Evolutionary conservation across 1,140 invertebrate species (phyloP).

Genomic region (Musca domestica): DNA sequence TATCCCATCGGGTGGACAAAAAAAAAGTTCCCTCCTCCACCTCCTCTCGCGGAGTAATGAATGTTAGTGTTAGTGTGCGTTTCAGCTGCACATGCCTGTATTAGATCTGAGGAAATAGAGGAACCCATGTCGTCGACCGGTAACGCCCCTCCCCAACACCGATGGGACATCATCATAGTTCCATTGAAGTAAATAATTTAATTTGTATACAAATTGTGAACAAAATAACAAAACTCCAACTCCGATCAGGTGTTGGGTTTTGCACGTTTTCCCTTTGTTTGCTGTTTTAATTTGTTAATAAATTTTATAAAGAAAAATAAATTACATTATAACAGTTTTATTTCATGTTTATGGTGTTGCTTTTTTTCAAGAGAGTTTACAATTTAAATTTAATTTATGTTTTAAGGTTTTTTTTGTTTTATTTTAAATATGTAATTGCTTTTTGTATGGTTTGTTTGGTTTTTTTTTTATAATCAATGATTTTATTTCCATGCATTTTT

Average conservation of each 20-base stretch:
- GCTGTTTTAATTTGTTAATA: neutral
- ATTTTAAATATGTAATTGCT: neutral
- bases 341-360: constrained; percentile 51
- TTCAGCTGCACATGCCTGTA: too few relatives aligned
- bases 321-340: constrained; percentile 8
- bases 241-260: neutral
- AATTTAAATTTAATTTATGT: constrained; percentile 3
- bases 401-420: neutral
- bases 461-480: neutral
- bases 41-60: too few relatives aligned
- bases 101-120: too few relatives aligned
- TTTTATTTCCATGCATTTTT: constrained; percentile 4
- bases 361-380: neutral
- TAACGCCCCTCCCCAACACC: too few relatives aligned
- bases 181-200: too few relatives aligned
- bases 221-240: neutral
- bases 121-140: too few relatives aligned
- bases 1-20: neutral
- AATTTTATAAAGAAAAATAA: neutral
- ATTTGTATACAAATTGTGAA: neutral
- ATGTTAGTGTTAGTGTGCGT: too few relatives aligned
- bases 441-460: neutral
- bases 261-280: neutral
- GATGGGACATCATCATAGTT: too few relatives aligned
- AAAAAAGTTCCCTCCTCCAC: too few relatives aligned